A percentile compares a stretch with the other conserved stretches of the same genome.
Conservation (phyloP, 2,888 invertebrate genomes). For the Ryuthela nishihirai region DNA sequence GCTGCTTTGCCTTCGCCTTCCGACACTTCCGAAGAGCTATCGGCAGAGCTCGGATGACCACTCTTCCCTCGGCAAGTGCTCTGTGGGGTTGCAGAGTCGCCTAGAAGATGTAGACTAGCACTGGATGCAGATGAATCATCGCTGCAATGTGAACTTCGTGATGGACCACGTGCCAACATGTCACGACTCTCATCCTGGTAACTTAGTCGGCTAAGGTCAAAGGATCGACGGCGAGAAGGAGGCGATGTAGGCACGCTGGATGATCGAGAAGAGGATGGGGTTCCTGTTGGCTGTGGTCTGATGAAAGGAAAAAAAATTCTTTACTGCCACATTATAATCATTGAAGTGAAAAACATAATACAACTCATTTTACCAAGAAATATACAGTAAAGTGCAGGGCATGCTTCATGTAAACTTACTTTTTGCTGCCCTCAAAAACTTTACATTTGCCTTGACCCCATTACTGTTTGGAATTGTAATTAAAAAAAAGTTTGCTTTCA, state of each 20-base stretch:
- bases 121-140: conserved; percentile 8
- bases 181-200: not conserved
- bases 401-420: no score
- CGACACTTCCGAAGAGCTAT: conserved; percentile 35
- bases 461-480: no score
- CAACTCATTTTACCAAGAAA: no score
- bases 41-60: conserved; percentile 21
- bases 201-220: conserved; percentile 21
- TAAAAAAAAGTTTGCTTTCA: no score
- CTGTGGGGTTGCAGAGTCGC: not conserved
- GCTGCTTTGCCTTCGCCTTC: conserved; percentile 19
- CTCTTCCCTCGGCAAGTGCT: conserved; percentile 11
- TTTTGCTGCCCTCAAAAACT: no score
- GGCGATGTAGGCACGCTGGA: conserved; percentile 36
- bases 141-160: conserved; percentile 1
- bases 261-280: conserved; percentile 27
- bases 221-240: conserved; percentile 25
- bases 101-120: conserved; percentile 14
- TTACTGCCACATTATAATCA: no score
- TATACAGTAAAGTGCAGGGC: no score
- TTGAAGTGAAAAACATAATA: no score
- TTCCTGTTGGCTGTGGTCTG: conserved; percentile 25
- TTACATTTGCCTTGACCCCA: no score
- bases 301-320: no score
- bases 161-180: not conserved